Evolutionary conservation across 2,113 vertebrate species (phyloP).

Genomic region (Ceuthmochares aereus): DNA sequence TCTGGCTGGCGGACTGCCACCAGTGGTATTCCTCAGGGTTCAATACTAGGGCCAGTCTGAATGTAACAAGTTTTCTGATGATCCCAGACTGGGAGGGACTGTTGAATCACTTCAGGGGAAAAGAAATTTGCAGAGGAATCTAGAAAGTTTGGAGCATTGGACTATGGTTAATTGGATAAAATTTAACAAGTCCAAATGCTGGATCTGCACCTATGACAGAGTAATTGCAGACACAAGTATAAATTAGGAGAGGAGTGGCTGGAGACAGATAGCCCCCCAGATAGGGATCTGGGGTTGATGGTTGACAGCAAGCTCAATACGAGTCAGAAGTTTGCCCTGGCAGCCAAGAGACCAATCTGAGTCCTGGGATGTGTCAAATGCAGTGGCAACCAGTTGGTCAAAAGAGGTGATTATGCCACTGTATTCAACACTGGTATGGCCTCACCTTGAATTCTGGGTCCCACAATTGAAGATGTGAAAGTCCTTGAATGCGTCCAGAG

Average conservation of each 20-base stretch:
- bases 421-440: rapidly evolving
- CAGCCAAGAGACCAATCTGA: background rate
- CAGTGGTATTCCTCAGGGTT: rapidly evolving
- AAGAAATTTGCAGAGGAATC: background rate
- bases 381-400: background rate
- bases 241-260: background rate
- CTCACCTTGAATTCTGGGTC: background rate
- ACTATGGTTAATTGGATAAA: background rate
- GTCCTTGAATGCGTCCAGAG: background rate
- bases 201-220: background rate
- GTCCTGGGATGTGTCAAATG: background rate
- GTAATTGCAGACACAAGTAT: background rate
- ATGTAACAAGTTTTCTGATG: background rate
- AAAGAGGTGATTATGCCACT: background rate
- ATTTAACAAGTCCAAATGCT: background rate
- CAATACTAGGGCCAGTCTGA: background rate
- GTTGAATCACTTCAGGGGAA: background rate
- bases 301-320: background rate
- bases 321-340: background rate
- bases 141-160: background rate
- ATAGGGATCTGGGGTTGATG: background rate
- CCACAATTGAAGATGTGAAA: background rate
- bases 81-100: background rate
- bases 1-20: rapidly evolving
- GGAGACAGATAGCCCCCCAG: background rate